Percentiles rank a stretch among this genome's conserved stretches.
These are phyloP conservation scores for Dromococcyx pavoninus DNA, from an alignment of 2,797 vertebrate genomes.

Conservation along the genomic window DNA sequence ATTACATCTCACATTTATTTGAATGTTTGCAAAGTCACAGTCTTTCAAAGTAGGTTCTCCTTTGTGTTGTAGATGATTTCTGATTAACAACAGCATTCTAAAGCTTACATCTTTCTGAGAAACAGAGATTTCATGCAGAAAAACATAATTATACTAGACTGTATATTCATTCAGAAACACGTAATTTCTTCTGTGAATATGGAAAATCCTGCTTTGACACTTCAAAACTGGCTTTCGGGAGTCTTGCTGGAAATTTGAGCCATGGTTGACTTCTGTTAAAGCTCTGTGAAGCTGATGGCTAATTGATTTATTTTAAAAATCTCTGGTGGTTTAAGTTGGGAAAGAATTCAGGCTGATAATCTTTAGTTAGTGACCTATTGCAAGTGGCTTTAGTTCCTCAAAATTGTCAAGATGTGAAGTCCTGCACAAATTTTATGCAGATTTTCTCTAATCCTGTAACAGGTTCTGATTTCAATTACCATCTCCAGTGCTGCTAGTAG, in stretches of 20 bases:
- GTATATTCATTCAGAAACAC: not conserved
- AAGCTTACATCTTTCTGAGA: not conserved
- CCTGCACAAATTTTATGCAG: not conserved
- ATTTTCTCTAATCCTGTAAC: not conserved
- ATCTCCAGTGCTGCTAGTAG: not conserved
- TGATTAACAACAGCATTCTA: not conserved
- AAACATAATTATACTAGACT: not conserved
- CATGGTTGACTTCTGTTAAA: not conserved
- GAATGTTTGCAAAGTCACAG: not conserved
- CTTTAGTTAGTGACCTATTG: not conserved
- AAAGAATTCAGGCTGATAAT: not conserved
- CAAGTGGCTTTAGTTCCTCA: not conserved
- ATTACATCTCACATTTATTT: not conserved
- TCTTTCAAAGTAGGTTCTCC: not conserved
- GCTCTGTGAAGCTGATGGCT: not conserved
- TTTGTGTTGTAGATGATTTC: not conserved
- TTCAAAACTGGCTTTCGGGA: not conserved
- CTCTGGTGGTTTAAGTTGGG: not conserved
- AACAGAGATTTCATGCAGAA: not conserved
- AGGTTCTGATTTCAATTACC: not conserved
- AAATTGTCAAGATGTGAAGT: not conserved
- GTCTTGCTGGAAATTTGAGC: not conserved
- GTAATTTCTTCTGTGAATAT: not conserved
- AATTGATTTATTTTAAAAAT: not conserved
- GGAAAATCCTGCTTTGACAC: not conserved